Base-by-base conservation (phyloP, 2,797 vertebrate genomes). In the Synaphobranchus kaupii region DNA sequence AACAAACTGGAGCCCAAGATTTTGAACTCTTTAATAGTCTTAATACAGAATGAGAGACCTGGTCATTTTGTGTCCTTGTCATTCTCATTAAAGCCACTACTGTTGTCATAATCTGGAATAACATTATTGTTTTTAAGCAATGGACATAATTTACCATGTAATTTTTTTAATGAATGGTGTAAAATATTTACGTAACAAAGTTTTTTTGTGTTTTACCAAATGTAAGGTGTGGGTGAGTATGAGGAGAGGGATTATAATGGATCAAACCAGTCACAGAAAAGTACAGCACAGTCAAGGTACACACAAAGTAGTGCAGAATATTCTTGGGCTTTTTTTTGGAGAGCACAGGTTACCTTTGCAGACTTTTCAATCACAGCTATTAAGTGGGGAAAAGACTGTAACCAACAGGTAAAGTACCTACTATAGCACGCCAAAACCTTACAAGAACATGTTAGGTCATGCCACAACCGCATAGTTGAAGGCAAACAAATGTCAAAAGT, bases 131-230 rank as follows among this genome's bases (percentile, higher is more conserved):
- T 91, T 90, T 91, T 80, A 90, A 89, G 47, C 85, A 89, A 90
- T 90, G 50, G 83, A 88, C 90, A 91, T 94, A 92, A 90, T 92
- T 87, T 90, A 91, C 88, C 91, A 91, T 94, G 91, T 93, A 84
- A 88, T 91, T 92, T 92, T 90, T 92, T 93, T 85, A 84, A 91
- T 90, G 89, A 90, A 92, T 88, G 90, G 90, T 94, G 90, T 94
- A 94, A 94, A 93, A 92, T 94, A 93, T 92, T 93, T 91, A 92
- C 93, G 85, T 87, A 93, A 88, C 88, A 89, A 93, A 93, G 92
- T 90, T 91, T 20, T 95, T 95, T 93, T 93, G 88, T 94, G 90
- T 94, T 93, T 90, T 94, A 95, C 93, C 93, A 95, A 95, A 95
- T 85, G 93, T 90, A 91, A 92, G 94, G 94, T 92, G 88, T 95